Evolutionary conservation across 2,888 invertebrate species (phyloP), one percentile per base, ranked within the genome.

Genomic region (Eupithecia subumbrata): DNA sequence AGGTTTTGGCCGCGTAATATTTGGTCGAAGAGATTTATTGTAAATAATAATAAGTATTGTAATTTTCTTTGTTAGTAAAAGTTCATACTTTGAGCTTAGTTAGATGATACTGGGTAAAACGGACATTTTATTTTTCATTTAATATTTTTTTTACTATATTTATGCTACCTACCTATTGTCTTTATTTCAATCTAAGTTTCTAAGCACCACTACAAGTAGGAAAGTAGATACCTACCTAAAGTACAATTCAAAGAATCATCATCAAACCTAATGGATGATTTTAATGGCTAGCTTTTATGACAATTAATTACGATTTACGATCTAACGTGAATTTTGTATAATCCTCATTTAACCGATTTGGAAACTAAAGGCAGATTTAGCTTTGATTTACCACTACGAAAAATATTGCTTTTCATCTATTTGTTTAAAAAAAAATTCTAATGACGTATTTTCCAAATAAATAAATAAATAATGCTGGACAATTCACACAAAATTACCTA

Each of bases 261-360:
- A 52, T 40, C 11, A 68, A 67, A 40, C 43, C 25, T 18, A 37
- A 67, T 72, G 18, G 40, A 52, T 56, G 40, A 18, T 40, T 22
- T 73, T 56, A 73, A 73, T 68, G 67, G 18, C 30, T 68, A 5
- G 40, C 25, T 60, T 60, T 68, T 67, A 68, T 67, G 52, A 68
- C 37, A 48, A 72, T 67, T 37, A 52, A 56, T 60, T 68, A 25
- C 68, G 68, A 68, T 68, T 68, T 68, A 68, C 25, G 68, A 25
- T 45, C 74, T 64, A 68, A 66, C 37, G 68, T 68, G 25, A 40
- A 14, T 43, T 68, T 43, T 25, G 18, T 68, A 40, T 11, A n/a
- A 68, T 22, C 68, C 43, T 68, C 5, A 40, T 67, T 40, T 22
- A 68, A 43, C 4, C 37, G 34, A n/a, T 67, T 67, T 40, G 1